phyloP scores from a whole-genome alignment of 1,140 invertebrate genomes.

The Drosophila bocqueti region DNA sequence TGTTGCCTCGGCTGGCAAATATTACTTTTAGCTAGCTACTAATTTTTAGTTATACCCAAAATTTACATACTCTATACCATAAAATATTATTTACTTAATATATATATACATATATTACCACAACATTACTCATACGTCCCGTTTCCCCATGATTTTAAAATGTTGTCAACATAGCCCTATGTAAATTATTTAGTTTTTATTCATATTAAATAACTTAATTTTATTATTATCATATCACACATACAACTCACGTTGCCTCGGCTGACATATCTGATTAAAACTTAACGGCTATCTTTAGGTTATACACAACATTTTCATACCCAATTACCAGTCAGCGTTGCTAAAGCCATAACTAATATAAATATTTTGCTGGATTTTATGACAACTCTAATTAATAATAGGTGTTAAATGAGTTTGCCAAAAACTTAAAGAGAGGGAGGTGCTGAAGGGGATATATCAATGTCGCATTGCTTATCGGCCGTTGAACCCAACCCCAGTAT shows the following conservation, averaged over 20 bases:
- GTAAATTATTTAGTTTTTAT: neutral
- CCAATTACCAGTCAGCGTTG: slow-evolving; percentile 11
- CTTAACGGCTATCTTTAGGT: neutral
- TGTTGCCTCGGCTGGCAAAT: neutral
- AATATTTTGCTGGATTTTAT: slow-evolving; percentile 22
- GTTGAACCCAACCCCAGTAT: slow-evolving; percentile 20
- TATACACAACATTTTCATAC: neutral
- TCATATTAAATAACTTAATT: neutral
- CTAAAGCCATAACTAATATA: slow-evolving; percentile 11
- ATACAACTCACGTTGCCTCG: neutral
- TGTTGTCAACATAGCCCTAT: neutral
- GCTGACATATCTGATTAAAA: neutral
- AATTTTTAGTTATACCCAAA: too few species aligned
- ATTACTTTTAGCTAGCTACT: too few species aligned
- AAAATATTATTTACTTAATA: neutral
- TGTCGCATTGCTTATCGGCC: slow-evolving; percentile 46
- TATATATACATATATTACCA: neutral
- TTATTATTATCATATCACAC: slow-evolving; percentile 3
- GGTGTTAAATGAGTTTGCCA: slow-evolving; percentile 36
- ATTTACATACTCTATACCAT: neutral
- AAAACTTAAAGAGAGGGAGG: slow-evolving; percentile 4
- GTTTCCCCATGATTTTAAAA: neutral
- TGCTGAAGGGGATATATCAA: slow-evolving; percentile 4
- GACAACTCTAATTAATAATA: slow-evolving; percentile 41
- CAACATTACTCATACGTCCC: neutral